Percentiles rank a stretch among this genome's conserved stretches.
Evolutionary conservation across 1,140 invertebrate genomes (phyloP).

Genomic region (Pogonomyrmex californicus): DNA sequence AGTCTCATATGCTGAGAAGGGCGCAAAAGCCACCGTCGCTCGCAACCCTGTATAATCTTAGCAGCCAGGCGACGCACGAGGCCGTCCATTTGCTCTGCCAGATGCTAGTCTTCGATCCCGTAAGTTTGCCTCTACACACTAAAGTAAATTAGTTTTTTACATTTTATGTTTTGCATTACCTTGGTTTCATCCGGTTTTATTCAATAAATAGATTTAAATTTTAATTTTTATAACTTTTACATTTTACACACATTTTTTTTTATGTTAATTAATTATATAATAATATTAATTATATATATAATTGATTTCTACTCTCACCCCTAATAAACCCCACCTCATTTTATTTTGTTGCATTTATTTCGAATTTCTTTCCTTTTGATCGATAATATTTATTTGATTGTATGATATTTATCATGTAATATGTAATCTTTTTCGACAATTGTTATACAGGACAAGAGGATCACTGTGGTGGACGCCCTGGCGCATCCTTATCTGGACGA

Average conservation of each 20-base stretch:
- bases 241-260: background rate
- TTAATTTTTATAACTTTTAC: background rate
- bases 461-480: slow-evolving; percentile 97
- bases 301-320: background rate
- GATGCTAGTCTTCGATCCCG: slow-evolving; percentile 99
- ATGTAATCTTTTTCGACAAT: background rate
- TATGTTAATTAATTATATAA: too few species aligned
- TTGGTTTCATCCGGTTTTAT: background rate
- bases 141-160: background rate
- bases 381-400: background rate
- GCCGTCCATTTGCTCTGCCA: slow-evolving; percentile 99
- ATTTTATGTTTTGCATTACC: too few species aligned
- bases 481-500: slow-evolving; percentile 99
- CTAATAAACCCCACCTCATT: too few species aligned
- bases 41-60: slow-evolving; percentile 96
- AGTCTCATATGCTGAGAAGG: slow-evolving; percentile 96
- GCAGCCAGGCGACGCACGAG: slow-evolving; percentile 97
- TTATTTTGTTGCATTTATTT: too few species aligned
- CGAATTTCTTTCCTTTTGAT: background rate
- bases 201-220: background rate
- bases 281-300: background rate
- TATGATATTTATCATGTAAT: background rate
- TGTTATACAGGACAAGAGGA: slow-evolving; percentile 93
- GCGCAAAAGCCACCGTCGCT: slow-evolving; percentile 96
- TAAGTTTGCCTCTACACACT: slow-evolving; percentile 87